phyloP scores from a whole-genome alignment of 2,888 invertebrate species.

The Sphecodes monilicornis region DNA sequence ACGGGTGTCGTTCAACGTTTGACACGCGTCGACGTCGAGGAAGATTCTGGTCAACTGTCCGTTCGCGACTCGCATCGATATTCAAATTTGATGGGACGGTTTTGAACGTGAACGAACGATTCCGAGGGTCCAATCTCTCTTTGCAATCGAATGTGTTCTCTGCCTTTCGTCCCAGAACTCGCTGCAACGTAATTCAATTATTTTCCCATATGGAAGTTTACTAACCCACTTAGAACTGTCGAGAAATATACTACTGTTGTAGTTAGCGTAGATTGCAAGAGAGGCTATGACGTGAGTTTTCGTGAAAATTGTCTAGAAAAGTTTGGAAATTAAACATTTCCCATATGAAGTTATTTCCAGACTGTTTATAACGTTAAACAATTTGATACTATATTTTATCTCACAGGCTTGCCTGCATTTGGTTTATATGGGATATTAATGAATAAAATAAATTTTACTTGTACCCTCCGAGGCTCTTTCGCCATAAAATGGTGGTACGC shows the following conservation, averaged over 20 bases:
- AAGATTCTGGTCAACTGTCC: background rate
- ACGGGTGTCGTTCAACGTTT: background rate
- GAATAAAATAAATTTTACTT: no score
- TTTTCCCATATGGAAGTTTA: background rate
- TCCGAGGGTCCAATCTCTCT: background rate
- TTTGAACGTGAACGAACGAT: background rate
- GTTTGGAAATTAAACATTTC: background rate
- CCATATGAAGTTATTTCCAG: background rate
- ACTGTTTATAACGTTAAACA: background rate
- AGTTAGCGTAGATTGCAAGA: background rate
- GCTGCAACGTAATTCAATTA: conserved; percentile 1
- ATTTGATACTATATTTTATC: background rate
- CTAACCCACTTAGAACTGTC: conserved; percentile 5
- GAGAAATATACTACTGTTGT: background rate
- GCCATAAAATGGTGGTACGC: no score
- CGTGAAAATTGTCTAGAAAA: background rate
- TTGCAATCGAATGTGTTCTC: background rate
- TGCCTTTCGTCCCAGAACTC: background rate
- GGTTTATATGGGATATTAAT: no score
- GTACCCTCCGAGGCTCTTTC: no score
- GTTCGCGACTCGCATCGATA: background rate
- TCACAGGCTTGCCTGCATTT: no score
- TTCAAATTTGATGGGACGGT: background rate
- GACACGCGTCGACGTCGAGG: background rate
- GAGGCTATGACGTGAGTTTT: background rate